Base-by-base conservation (phyloP, 2,797 vertebrate species). In the Synanceia verrucosa region DNA sequence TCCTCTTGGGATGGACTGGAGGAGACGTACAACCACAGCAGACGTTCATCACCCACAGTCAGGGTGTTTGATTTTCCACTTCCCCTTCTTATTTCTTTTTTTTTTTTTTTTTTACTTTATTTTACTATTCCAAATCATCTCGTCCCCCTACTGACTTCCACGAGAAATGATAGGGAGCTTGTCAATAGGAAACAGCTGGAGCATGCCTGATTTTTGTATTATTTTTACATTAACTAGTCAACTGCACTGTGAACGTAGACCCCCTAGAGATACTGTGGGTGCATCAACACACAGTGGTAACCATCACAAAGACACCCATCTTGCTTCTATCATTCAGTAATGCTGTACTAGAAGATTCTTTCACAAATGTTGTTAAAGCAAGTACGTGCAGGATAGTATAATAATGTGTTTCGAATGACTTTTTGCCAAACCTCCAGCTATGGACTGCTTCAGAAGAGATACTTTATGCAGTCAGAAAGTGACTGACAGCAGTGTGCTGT, bases 81-180 rank as follows among this genome's bases (percentile, higher is more conserved):
- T 83, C 57, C 39, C 39, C n/a, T n/a, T n/a, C n/a, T n/a, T n/a
- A n/a, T n/a, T n/a, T n/a, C n/a, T n/a, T n/a, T n/a, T n/a, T n/a
- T n/a, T n/a, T 29, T 57, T 59, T 56, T 74, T 70, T 23, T 47
- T 37, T 6, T 31, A 16, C 66, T 82, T 83, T 79, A 70, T 81
- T 86, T 85, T 70, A 76, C 60, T 79, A 78, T 86, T 90, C 80
- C 28, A 87, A 85, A 86, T 84, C 81, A 82, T 82, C 80, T 84
- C 47, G 70, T 72, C 39, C 65, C 78, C 78, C 61, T 55, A 24
- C 70, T 81, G 82, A 79, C 58, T 87, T 65, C 62, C 60, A 50
- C 6, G 19, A 71, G 72, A 86, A 64, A 74, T 7, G 18, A 65
- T 2, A 72, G 37, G 59, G 79, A 52, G 47, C 53, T 62, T 48